Evolutionary conservation across 2,797 vertebrate species (phyloP), one percentile per base, ranked within the genome.

Genomic region (Hephaestus fuliginosus): DNA sequence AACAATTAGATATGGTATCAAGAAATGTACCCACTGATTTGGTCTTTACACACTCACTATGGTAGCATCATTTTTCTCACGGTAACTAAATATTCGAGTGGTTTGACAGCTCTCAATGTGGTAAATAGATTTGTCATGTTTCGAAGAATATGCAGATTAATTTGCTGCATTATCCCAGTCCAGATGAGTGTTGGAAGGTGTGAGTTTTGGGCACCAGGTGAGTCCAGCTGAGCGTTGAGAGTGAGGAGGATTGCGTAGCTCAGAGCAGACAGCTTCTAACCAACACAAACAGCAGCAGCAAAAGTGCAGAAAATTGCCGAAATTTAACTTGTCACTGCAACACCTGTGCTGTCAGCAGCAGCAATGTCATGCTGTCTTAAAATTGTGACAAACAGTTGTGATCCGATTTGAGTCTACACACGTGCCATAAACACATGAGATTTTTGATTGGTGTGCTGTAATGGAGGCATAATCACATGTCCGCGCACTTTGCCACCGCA

Each of bases 271-370:
- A 75, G 55, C 66, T 52, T 66, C 22, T 63, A 78, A 85, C 77
- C 72, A 71, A 74, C 48, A 53, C 52, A 83, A 88, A 88, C 67
- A 69, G 55, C 48, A 80, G 33, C 33, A 79, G 74, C 46, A 52
- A 82, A 82, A 82, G 56, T 56, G 60, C 36, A 58, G 41, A 82
- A 86, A 87, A 85, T 65, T 75, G 70, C 61, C 41, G 68, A 78
- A 72, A 80, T 83, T 61, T 53, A 77, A 86, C 81, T 68, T 87
- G 65, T 84, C 71, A 74, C 28, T n/a, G 39, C n/a, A 76, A 62
- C 81, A 80, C 71, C 61, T 86, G 67, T 74, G 69, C 74, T 84
- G 64, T 63, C 73, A 75, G 75, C 53, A 49, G 68, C 68, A 25
- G 28, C 49, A 8, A 36, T n/a, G 64, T 74, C 74, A 49, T 43